Evolutionary conservation across 2,113 vertebrate genomes (phyloP).

Genomic region (Crocuta crocuta): DNA sequence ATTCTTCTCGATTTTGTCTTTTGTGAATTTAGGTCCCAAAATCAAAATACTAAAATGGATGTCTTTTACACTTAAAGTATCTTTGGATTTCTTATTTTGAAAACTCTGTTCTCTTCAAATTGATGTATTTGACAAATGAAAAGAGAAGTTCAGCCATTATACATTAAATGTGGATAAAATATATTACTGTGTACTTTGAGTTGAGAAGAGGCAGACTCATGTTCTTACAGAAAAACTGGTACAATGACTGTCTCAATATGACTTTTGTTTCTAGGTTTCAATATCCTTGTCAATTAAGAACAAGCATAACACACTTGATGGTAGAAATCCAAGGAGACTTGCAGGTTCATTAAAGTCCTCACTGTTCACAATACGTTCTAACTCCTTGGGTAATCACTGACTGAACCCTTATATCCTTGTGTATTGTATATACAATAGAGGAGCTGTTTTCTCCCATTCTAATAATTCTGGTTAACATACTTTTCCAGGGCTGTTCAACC

Average conservation of each 20-base stretch:
- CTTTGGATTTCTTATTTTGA: conserved; percentile 29
- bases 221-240: neutral
- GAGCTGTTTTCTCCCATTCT: neutral
- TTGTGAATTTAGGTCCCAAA: neutral
- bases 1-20: neutral
- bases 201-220: neutral
- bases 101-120: neutral
- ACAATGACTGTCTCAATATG: neutral
- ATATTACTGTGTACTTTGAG: neutral
- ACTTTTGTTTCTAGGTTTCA: conserved; percentile 41
- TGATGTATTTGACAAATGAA: neutral
- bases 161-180: conserved; percentile 34
- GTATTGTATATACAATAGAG: neutral
- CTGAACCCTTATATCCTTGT: neutral
- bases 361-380: neutral
- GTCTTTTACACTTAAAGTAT: neutral
- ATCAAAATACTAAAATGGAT: neutral
- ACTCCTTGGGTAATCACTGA: neutral
- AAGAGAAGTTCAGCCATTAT: neutral
- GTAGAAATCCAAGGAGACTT: neutral
- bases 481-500: conserved; percentile 14
- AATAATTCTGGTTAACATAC: neutral
- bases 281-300: neutral
- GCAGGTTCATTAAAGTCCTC: neutral
- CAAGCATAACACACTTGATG: neutral